These are phyloP conservation scores for Sarcophaga caerulescens DNA, from an alignment of 2,888 invertebrate genomes.

Conservation along the genomic window DNA sequence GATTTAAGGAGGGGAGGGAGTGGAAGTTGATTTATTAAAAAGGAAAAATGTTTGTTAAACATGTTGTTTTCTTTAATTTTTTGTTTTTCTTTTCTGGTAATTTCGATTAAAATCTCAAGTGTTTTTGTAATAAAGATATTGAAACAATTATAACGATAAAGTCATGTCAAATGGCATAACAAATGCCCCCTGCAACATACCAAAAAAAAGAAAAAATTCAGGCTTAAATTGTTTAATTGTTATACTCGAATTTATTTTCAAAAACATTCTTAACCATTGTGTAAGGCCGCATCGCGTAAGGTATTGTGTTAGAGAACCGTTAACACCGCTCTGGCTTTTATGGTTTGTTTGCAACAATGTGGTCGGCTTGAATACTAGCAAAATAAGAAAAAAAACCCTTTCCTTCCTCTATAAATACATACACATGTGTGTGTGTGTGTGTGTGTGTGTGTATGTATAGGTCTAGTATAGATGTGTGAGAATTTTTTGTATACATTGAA, in stretches of 20 bases:
- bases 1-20: background rate
- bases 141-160: conserved; percentile 19
- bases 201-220: background rate
- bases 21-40: background rate
- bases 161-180: background rate
- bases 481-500: background rate
- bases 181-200: background rate
- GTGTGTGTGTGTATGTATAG: background rate
- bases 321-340: background rate
- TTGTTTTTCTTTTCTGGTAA: conserved; percentile 18
- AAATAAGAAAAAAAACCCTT: conserved; percentile 30
- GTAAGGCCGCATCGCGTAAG: background rate
- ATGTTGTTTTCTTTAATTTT: background rate
- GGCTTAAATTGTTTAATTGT: background rate
- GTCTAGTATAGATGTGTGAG: background rate
- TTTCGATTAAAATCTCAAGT: conserved; percentile 62
- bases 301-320: background rate
- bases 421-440: background rate
- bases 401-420: conserved; percentile 24
- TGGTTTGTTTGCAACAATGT: conserved; percentile 48
- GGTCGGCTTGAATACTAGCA: conserved; percentile 29
- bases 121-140: conserved; percentile 58
- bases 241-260: background rate
- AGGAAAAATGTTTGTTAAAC: background rate
- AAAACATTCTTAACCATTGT: background rate